These are phyloP conservation scores for Epinephelus cyanopodus DNA, from an alignment of 2,113 vertebrate species.

Conservation along the genomic window DNA sequence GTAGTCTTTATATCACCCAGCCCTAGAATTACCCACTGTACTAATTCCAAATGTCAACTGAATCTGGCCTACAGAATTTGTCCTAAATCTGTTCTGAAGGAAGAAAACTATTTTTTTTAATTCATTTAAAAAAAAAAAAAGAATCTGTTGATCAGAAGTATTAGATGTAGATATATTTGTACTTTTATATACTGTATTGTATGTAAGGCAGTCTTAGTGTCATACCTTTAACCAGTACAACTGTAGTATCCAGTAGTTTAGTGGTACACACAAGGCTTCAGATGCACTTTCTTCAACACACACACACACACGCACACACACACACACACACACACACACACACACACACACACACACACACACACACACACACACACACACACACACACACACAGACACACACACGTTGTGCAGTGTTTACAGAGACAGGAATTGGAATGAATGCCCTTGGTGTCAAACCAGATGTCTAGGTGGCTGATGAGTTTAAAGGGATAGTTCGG, in stretches of 20 bases:
- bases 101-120: no score
- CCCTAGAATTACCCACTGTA: no score
- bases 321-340: background rate
- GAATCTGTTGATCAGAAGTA: background rate
- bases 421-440: conserved; percentile 5
- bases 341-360: background rate
- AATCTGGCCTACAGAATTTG: no score
- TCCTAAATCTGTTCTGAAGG: no score
- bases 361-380: background rate
- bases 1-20: no score
- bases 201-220: background rate
- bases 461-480: background rate
- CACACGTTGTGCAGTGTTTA: background rate
- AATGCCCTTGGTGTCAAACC: background rate
- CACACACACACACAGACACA: background rate
- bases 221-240: background rate
- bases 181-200: background rate
- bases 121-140: no score
- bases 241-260: background rate
- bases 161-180: background rate
- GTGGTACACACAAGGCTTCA: background rate
- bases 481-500: no score
- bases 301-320: background rate
- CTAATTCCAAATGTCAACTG: no score
- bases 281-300: conserved; percentile 6